Percentiles rank a stretch among this genome's conserved stretches.
These are phyloP conservation scores for Camponotus pennsylvanicus DNA, from an alignment of 1,140 invertebrate genomes.

Conservation along the genomic window DNA sequence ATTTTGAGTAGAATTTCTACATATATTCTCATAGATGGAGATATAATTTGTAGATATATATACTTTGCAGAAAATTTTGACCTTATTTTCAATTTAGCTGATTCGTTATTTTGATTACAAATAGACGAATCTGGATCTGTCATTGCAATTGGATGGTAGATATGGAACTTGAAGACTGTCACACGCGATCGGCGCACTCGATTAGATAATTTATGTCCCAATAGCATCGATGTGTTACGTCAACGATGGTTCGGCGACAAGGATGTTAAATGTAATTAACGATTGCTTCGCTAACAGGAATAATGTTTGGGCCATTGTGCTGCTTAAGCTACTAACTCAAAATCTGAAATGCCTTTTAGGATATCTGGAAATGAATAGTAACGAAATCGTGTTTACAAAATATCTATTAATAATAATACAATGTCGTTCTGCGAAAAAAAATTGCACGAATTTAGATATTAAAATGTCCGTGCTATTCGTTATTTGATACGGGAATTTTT, in stretches of 20 bases:
- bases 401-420: not conserved
- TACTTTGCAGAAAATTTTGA: not conserved
- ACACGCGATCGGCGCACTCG: conserved; percentile 36
- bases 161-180: conserved; percentile 56
- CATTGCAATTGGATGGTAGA: not conserved
- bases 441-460: not conserved
- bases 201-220: conserved; percentile 76
- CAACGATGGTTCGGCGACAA: conserved; percentile 42
- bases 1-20: not conserved
- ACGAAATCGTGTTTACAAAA: not conserved
- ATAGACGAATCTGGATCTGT: not conserved
- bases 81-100: not conserved
- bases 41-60: not conserved
- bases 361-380: conserved; percentile 19
- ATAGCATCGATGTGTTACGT: conserved; percentile 64
- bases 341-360: conserved; percentile 4
- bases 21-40: not conserved
- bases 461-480: not conserved
- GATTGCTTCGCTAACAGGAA: conserved; percentile 58
- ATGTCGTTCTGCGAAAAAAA: not conserved
- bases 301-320: conserved; percentile 44
- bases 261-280: conserved; percentile 73
- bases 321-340: conserved; percentile 1
- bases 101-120: not conserved
- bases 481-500: not conserved